A percentile compares a stretch with the other conserved stretches of the same genome.
Evolutionary conservation across 2,797 vertebrate species (phyloP).

Genomic region (Lacerta bilineata): DNA sequence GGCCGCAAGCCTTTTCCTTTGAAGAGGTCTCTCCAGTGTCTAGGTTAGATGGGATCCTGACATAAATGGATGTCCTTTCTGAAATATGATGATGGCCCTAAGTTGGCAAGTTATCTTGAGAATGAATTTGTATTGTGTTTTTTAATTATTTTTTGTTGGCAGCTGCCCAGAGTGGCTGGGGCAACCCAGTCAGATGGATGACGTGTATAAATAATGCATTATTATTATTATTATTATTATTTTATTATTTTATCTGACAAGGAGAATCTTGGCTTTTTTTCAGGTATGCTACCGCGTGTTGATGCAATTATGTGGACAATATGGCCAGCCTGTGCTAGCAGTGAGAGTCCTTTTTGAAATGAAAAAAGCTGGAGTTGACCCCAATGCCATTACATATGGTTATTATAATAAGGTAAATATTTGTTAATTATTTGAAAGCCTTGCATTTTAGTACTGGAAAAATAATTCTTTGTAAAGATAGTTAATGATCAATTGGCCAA

Average conservation of each 20-base stretch:
- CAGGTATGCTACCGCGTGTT: conserved; percentile 98
- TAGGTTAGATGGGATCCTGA: too few relatives aligned
- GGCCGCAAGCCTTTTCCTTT: too few relatives aligned
- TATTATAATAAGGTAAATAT: conserved; percentile 95
- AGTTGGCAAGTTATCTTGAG: background rate
- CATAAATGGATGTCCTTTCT: background rate
- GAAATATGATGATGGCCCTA: background rate
- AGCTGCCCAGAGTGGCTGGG: too few relatives aligned
- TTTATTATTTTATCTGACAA: background rate
- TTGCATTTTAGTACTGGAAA: background rate
- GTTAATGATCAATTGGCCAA: background rate
- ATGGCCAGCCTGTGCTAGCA: conserved; percentile 95
- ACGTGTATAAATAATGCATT: too few relatives aligned
- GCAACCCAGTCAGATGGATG: too few relatives aligned
- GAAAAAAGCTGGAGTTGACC: conserved; percentile 97
- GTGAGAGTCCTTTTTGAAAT: conserved; percentile 97
- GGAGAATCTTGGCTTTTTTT: conserved; percentile 32
- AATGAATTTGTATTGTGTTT: background rate
- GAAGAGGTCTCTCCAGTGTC: too few relatives aligned
- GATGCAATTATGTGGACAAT: conserved; percentile 98
- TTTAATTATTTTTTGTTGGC: too few relatives aligned
- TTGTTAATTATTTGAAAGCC: background rate
- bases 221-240: too few relatives aligned
- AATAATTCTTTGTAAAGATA: background rate
- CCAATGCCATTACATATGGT: conserved; percentile 98